Evolutionary conservation across 2,797 vertebrate species (phyloP), one percentile per base, ranked within the genome.

Genomic region (Silurus aristotelis): DNA sequence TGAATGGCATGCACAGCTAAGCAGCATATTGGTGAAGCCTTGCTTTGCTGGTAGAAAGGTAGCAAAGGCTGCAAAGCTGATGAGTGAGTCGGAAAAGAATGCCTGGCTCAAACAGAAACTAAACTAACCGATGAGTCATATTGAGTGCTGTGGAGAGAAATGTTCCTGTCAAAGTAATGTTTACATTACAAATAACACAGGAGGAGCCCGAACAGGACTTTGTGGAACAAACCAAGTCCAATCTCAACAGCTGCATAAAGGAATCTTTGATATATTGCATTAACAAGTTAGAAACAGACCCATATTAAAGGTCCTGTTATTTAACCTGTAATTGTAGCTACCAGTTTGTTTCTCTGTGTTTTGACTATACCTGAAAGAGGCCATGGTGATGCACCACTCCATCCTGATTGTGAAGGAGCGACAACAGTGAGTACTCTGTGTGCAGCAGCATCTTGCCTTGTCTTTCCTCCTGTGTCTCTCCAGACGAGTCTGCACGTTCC

Each of bases 371-470:
- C 97, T 99, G 97, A 90, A 99, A 99, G 88, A 99, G 98, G 85
- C 98, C 97, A 0, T 99, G 98, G 87, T 99, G 98, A 92, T 99
- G 98, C 71, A 99, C 98, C 89, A 99, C 98, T 14, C 98, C 98
- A 2, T 99, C 98, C 92, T 99, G 98, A 90, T 95, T 97, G 94
- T 99, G 97, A 70, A 99, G 95, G 77, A 99, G 95, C 85, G 98
- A 99, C n/a, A 99, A 96, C 46, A 99, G 96, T 0, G 98, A 99
- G 92, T 97, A 99, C 88, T 99, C 98, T 0, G 98, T 99, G 92
- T 99, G 98, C 87, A 99, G 93, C 89, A 99, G 95, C 98, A 99
- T 99, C 95, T 99, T 99, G 87, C 98, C 98, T 92, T 99, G 98
- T 76, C 98, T 94, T 83, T 99, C 98, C 91, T 99, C 98, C 89